Evolutionary conservation across 2,113 vertebrate genomes (phyloP).

Genomic region (Tachysurus fulvidraco): DNA sequence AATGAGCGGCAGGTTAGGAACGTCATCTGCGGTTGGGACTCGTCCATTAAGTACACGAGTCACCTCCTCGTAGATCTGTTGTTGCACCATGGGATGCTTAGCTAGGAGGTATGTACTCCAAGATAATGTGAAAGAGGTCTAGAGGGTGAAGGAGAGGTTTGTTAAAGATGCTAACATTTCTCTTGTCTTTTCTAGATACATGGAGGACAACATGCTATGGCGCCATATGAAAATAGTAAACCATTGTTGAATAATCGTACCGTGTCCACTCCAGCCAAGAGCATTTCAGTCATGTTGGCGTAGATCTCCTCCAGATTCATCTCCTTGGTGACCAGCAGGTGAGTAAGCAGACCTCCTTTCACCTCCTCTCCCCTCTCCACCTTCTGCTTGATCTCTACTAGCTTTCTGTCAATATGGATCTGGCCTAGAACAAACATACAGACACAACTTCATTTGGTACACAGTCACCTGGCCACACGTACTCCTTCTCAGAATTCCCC

Average conservation of each 20-base stretch:
- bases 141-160: slow-evolving; percentile 39
- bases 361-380: slow-evolving; percentile 74
- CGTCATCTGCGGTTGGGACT: slow-evolving; percentile 75
- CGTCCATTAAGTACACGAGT: slow-evolving; percentile 70
- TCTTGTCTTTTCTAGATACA: not conserved
- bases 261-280: slow-evolving; percentile 90
- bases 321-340: slow-evolving; percentile 81
- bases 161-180: not conserved
- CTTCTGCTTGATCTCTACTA: slow-evolving; percentile 76
- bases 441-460: not conserved
- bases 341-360: slow-evolving; percentile 84
- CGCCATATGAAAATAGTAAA: not conserved
- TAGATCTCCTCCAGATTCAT: slow-evolving; percentile 90
- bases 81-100: slow-evolving; percentile 78
- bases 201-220: not conserved
- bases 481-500: not conserved
- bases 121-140: slow-evolving; percentile 90
- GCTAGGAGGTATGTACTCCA: slow-evolving; percentile 87
- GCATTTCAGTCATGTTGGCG: slow-evolving; percentile 91
- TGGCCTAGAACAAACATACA: slow-evolving; percentile 70
- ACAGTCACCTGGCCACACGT: not conserved
- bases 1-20: slow-evolving; percentile 80
- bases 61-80: slow-evolving; percentile 79
- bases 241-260: slow-evolving; percentile 60
- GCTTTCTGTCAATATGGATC: slow-evolving; percentile 82